Percentiles rank a stretch among this genome's conserved stretches.
Evolutionary conservation across 2,888 invertebrate species (phyloP).

Genomic region (Sminthurinus aureus): DNA sequence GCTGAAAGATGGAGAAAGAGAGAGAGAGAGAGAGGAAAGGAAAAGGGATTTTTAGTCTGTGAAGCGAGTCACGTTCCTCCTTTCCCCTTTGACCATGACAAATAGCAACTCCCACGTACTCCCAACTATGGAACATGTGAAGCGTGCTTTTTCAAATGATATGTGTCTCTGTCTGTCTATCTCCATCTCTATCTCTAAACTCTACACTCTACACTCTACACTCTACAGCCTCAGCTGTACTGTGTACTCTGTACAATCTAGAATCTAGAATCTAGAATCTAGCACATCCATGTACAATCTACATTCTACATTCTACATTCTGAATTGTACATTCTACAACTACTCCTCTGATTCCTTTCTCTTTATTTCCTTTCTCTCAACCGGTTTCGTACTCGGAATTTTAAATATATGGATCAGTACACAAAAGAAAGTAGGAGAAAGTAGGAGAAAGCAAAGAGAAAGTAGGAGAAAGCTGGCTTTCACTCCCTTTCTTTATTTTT

Average conservation of each 20-base stretch:
- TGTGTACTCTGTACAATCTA: too few relatives aligned
- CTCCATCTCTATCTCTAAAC: too few relatives aligned
- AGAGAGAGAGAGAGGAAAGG: neutral
- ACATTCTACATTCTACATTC: too few relatives aligned
- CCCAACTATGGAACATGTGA: slow-evolving; percentile 11
- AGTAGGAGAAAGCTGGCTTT: too few relatives aligned
- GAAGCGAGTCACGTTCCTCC: slow-evolving; percentile 44
- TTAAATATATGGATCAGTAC: slow-evolving; percentile 1
- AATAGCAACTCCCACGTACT: slow-evolving; percentile 27
- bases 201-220: too few relatives aligned
- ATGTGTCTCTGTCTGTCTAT: neutral
- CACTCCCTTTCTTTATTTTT: too few relatives aligned
- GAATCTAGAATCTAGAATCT: too few relatives aligned
- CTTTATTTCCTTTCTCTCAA: neutral
- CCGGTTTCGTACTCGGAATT: neutral
- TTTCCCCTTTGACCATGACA: slow-evolving; percentile 26
- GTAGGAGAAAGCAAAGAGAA: neutral
- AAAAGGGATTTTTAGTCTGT: neutral
- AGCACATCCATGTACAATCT: too few relatives aligned
- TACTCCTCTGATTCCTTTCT: too few relatives aligned
- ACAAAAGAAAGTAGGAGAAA: neutral
- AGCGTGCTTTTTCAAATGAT: slow-evolving; percentile 16
- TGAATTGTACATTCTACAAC: too few relatives aligned
- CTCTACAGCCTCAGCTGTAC: too few relatives aligned
- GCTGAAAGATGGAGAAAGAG: neutral